Base-by-base conservation (phyloP, 2,113 vertebrate genomes). In the Rutilus rutilus region DNA sequence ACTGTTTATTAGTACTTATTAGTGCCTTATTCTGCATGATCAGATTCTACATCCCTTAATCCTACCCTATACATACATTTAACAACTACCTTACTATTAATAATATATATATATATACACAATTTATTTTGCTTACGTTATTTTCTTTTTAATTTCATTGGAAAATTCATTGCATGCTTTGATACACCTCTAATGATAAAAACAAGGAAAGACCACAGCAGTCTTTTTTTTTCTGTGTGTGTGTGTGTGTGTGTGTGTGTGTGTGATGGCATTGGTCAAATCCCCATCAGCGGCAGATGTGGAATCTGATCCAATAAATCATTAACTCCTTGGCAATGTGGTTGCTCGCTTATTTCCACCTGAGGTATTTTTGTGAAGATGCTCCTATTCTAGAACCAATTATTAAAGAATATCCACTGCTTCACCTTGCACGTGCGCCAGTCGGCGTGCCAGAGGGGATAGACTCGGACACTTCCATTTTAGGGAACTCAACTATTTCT, bases 301-400 rank as follows among this genome's bases (percentile, higher is more conserved):
- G 15, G 39, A 60, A 65, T 25, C 59, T 47, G 23, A 62, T 64
- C 59, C 19, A 77, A 50, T 64, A 30, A 30, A 47, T 71, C 33
- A 85, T 82, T 36, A 77, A 67, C 47, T 59, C 71, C 78, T 74
- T 39, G 75, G 45, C 23, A 33, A 23, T 7, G 54, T 54, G 25
- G 9, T 57, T 23, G 33, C 64, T 65, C 4, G 42, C 23, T 75
- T 80, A 42, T 76, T 86, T 83, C 75, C 86, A 83, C 59, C 47
- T n/a, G 62, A 84, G 67, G 77, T 36, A 76, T 84, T 60, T 78
- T 80, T 83, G 39, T 85, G 62, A 83, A 88, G 69, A 78, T 52
- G 15, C 47, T 65, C 59, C 57, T 73, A 30, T 76, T 87, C 21
- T 47, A 74, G 62, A 82, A 89, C 71, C 62, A 52, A 33, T 87